Evolutionary conservation across 2,888 invertebrate genomes (phyloP), one percentile per base, ranked within the genome.

Genomic region (Drosophila gaucha): DNA sequence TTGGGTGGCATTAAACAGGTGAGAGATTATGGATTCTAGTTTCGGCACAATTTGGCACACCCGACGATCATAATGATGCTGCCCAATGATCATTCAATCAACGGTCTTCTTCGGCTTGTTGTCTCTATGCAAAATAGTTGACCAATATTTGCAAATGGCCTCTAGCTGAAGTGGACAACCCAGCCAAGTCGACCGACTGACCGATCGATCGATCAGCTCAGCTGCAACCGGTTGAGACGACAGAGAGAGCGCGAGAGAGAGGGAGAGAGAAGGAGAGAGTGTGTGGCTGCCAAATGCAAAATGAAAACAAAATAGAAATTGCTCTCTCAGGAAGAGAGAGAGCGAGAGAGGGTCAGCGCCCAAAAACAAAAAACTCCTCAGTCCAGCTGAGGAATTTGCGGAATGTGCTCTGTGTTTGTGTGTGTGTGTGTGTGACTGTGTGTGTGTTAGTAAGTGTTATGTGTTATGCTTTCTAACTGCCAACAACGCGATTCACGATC

Each of bases 401-500:
- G 73, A 74, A 74, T 74, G 59, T 56, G 49, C 43, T 43, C 26
- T 33, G 18, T 47, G 41, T 26, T 6, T 39, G 39, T 46, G 28
- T 43, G 12, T 47, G 46, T 24, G n/a, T 46, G 16, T 31, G 12
- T 35, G n/a, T 56, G n/a, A n/a, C n/a, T 46, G 14, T 28, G 44
- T 54, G 36, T 54, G 14, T 54, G 41, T 24, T n/a, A n/a, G 26
- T 54, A 8, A 24, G 52, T 43, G 26, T 31, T 30, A 10, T 69
- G 78, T 76, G 85, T 69, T 70, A 84, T 85, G 82, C 82, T 80
- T 80, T 80, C 85, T 82, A 80, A 80, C 76, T 68, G 79, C 67
- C 35, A 78, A 50, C 66, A 80, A 56, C 78, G 80, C 79, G 64
- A 68, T 69, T 44, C 49, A 43, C 59, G 56, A 49, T 65, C 49